These are phyloP conservation scores for Epinotia demarniana DNA, from an alignment of 2,888 invertebrate species.

Conservation along the genomic window DNA sequence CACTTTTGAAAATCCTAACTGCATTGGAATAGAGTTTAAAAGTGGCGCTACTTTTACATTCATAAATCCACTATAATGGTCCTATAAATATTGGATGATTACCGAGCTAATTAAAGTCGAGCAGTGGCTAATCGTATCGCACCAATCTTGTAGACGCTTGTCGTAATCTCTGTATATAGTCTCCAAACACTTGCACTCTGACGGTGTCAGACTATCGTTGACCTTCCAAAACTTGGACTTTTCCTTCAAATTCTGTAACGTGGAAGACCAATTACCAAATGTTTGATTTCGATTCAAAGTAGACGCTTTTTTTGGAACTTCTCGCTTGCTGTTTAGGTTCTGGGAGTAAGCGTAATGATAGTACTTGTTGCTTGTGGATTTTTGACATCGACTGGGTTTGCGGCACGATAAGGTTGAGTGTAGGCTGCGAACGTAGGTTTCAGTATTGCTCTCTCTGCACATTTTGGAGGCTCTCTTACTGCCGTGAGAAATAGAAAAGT, in stretches of 20 bases:
- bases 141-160: conserved; percentile 77
- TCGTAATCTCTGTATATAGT: conserved; percentile 78
- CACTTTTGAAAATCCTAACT: neutral
- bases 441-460: conserved; percentile 65
- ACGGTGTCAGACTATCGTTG: conserved; percentile 59
- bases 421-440: conserved; percentile 70
- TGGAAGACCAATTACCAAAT: conserved; percentile 66
- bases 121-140: conserved; percentile 77
- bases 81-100: conserved; percentile 46
- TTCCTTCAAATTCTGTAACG: conserved; percentile 67
- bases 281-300: conserved; percentile 65
- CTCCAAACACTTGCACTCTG: conserved; percentile 76
- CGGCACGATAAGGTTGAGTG: conserved; percentile 72
- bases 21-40: neutral
- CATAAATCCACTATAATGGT: neutral
- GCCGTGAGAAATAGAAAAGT: conserved; percentile 64
- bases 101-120: conserved; percentile 71
- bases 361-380: conserved; percentile 60
- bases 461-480: conserved; percentile 60
- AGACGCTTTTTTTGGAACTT: conserved; percentile 62
- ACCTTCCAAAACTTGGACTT: conserved; percentile 71
- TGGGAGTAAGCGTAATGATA: conserved; percentile 66
- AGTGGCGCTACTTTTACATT: too few relatives aligned
- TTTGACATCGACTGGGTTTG: conserved; percentile 64
- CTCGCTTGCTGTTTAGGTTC: conserved; percentile 58